Conservation (phyloP, 2,888 invertebrate genomes). For the Oscheius sp. region DNA sequence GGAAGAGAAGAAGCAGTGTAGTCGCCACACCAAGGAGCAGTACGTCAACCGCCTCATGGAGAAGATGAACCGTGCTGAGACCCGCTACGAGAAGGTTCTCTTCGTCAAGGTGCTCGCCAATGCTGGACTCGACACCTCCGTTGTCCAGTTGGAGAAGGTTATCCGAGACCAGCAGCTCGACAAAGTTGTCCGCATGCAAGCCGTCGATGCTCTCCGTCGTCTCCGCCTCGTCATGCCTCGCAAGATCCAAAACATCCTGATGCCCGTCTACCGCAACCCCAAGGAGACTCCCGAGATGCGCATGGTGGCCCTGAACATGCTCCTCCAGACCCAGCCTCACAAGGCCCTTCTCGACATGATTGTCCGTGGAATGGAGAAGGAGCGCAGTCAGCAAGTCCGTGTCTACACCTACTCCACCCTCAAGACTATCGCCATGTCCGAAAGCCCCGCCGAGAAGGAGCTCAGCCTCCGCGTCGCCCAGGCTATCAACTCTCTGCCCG, state of each 20-base stretch:
- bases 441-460: slow-evolving; percentile 58
- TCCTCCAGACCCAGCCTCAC: slow-evolving; percentile 62
- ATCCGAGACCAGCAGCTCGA: slow-evolving; percentile 57
- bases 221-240: slow-evolving; percentile 23
- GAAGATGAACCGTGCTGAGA: slow-evolving; percentile 49
- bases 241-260: slow-evolving; percentile 64
- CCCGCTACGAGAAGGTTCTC: slow-evolving; percentile 64
- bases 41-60: slow-evolving; percentile 48
- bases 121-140: slow-evolving; percentile 65
- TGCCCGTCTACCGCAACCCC: slow-evolving; percentile 66
- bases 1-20: slow-evolving; percentile 45
- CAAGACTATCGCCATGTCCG: slow-evolving; percentile 53
- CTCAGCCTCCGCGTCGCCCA: slow-evolving; percentile 19
- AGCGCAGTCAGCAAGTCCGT: slow-evolving; percentile 62
- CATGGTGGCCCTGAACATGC: slow-evolving; percentile 61
- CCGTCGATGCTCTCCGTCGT: slow-evolving; percentile 67
- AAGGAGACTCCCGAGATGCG: slow-evolving; percentile 63
- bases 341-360: slow-evolving; percentile 62
- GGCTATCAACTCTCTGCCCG: neutral
- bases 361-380: slow-evolving; percentile 51
- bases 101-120: slow-evolving; percentile 70
- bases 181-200: slow-evolving; percentile 61
- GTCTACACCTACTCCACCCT: slow-evolving; percentile 61
- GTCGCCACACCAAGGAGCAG: slow-evolving; percentile 56
- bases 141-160: slow-evolving; percentile 68